Conservation (phyloP, 2,797 vertebrate species). For the Gymnoscopelus microlampas region DNA sequence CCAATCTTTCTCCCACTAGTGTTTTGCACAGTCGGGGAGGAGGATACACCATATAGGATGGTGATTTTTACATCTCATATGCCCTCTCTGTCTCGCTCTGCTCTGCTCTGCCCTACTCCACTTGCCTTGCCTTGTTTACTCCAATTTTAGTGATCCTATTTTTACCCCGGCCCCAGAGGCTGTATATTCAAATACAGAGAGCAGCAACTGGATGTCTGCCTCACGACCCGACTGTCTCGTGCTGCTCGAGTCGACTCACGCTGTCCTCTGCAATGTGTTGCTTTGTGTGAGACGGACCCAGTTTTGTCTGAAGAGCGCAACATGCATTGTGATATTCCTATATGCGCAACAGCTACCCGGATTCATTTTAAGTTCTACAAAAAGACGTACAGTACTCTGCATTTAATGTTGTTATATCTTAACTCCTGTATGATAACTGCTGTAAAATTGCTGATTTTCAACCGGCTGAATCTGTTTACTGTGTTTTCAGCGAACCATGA, state of each 20-base stretch:
- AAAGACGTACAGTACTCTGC: too few species aligned
- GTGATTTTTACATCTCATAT: slow-evolving; percentile 33
- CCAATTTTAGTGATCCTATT: slow-evolving; percentile 78
- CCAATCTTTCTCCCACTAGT: slow-evolving; percentile 18
- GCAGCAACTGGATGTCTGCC: slow-evolving; percentile 70
- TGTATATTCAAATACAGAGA: slow-evolving; percentile 80
- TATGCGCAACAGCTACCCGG: too few species aligned
- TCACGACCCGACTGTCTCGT: slow-evolving; percentile 51
- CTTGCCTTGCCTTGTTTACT: slow-evolving; percentile 77
- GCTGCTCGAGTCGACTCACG: slow-evolving; percentile 47
- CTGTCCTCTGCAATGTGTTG: slow-evolving; percentile 43
- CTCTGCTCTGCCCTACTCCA: slow-evolving; percentile 57
- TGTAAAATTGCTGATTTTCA: too few species aligned
- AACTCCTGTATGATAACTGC: too few species aligned
- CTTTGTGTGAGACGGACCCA: not conserved
- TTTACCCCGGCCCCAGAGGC: slow-evolving; percentile 76
- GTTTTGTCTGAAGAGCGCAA: too few species aligned
- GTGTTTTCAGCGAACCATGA: too few species aligned
- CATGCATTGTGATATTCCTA: too few species aligned
- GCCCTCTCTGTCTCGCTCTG: slow-evolving; percentile 26
- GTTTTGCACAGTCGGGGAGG: slow-evolving; percentile 16
- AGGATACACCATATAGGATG: slow-evolving; percentile 22
- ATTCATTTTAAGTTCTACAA: too few species aligned
- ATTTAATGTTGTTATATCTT: too few species aligned
- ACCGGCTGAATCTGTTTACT: too few species aligned